Base-by-base conservation (phyloP, 1,140 invertebrate species). In the Bombus haemorrhoidalis region DNA sequence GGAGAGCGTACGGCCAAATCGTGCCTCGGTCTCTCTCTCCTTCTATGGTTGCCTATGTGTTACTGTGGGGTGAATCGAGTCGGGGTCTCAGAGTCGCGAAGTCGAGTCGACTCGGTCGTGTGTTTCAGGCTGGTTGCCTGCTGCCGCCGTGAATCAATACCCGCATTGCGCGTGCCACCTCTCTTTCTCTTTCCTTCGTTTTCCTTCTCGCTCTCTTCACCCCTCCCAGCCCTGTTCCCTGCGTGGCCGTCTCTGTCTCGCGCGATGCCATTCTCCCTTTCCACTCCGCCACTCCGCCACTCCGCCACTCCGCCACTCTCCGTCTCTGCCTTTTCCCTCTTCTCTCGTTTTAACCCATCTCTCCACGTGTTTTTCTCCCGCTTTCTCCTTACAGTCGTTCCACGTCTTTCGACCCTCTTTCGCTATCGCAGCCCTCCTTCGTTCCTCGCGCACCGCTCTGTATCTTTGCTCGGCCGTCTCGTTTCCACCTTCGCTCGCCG, bases 151-250 rank as follows among this genome's bases (percentile, higher is more conserved):
- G 94, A 95, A 95, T 95, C 94, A 95, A 95, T 95, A 95, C 94
- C 94, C 94, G 95, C 95, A 95, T 95, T 95, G 95, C 95, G 95
- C 95, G 94, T 95, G 93, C 93, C 93, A 92, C 91, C 92, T 93
- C 93, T 93, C 91, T 92, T 90, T 92, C 86, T 90, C 91, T 90
- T 85, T 89, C 88, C 90, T 81, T 74, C 82, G 90, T 72, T 73
- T 28, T 41, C 32, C 28, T n/a, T 53, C 73, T 47, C 74, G 18
- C 28, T 47, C 62, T 79, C 83, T 77, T 47, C 83, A 80, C 72
- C 41, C 43, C 34, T 59, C 57, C 8, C 64, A 90, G 93, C 92
- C 91, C 92, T 91, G 93, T 92, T 89, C 91, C 28, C 74, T 57
- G 74, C 47, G 47, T 76, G 43, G 43, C 22, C 74, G 89, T 89